Evolutionary conservation across 2,888 invertebrate species (phyloP).

Genomic region (Aphidius colemani): DNA sequence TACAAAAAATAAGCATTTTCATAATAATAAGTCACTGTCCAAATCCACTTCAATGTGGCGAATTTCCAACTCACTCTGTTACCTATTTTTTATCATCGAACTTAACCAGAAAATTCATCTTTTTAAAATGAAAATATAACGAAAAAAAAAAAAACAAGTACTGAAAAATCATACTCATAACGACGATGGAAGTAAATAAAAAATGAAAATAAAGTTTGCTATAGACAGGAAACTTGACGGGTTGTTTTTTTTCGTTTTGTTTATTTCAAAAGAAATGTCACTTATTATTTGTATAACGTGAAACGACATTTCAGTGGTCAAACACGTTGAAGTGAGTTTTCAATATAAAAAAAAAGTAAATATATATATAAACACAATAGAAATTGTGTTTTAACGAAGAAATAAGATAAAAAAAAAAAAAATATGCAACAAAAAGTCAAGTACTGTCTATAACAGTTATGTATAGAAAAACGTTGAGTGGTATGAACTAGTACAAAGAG

Average conservation of each 20-base stretch:
- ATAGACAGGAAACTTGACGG: background rate
- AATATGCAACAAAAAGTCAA: no score
- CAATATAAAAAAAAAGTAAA: constrained; percentile 11
- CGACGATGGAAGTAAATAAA: background rate
- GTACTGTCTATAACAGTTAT: background rate
- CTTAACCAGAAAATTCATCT: background rate
- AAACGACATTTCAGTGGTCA: background rate
- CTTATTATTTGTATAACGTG: constrained; percentile 5
- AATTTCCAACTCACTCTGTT: constrained; percentile 12
- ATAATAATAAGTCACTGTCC: constrained; percentile 27
- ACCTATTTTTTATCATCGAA: background rate
- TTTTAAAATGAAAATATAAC: background rate
- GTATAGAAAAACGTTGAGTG: constrained; percentile 8
- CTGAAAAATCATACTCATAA: background rate
- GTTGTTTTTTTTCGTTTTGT: background rate
- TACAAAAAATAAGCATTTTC: constrained; percentile 5
- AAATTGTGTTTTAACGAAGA: constrained; percentile 6
- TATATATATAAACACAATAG: background rate
- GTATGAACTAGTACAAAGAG: constrained; percentile 13
- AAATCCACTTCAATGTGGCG: constrained; percentile 23
- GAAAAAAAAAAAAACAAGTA: constrained; percentile 5
- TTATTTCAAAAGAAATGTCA: constrained; percentile 2
- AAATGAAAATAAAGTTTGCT: background rate
- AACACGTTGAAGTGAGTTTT: constrained; percentile 7
- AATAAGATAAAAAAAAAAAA: background rate